phyloP scores from a whole-genome alignment of 2,888 invertebrate genomes.

The Caenorhabditis angaria region DNA sequence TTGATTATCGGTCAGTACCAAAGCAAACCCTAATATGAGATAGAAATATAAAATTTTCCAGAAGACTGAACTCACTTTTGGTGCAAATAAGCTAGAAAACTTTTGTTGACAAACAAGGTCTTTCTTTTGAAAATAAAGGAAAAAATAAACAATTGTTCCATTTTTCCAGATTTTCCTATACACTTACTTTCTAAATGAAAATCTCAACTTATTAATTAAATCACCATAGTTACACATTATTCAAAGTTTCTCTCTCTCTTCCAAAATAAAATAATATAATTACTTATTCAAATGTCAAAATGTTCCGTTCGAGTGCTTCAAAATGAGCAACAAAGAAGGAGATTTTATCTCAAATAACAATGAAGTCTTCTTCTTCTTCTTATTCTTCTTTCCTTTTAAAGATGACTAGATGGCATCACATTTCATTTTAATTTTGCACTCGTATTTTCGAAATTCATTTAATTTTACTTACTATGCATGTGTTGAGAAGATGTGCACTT shows the following conservation, averaged over 20 bases:
- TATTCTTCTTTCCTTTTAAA: neutral
- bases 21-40: neutral
- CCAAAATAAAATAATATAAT: neutral
- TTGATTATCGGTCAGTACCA: neutral
- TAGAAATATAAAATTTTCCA: neutral
- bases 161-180: too few species aligned
- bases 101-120: too few species aligned
- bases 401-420: conserved; percentile 1
- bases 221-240: neutral
- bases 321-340: conserved; percentile 1
- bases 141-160: neutral
- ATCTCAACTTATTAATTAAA: neutral
- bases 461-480: neutral
- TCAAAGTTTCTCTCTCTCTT: too few species aligned
- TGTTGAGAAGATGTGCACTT: neutral
- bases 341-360: conserved; percentile 4
- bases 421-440: neutral
- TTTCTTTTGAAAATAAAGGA: neutral
- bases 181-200: too few species aligned
- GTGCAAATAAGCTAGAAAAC: too few species aligned
- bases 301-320: neutral
- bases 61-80: neutral
- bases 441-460: neutral
- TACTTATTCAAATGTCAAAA: conserved; percentile 1
- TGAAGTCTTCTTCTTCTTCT: conserved; percentile 2